Evolutionary conservation across 2,888 invertebrate species (phyloP), one percentile per base, ranked within the genome.

Genomic region (Trissolcus brochymenae): DNA sequence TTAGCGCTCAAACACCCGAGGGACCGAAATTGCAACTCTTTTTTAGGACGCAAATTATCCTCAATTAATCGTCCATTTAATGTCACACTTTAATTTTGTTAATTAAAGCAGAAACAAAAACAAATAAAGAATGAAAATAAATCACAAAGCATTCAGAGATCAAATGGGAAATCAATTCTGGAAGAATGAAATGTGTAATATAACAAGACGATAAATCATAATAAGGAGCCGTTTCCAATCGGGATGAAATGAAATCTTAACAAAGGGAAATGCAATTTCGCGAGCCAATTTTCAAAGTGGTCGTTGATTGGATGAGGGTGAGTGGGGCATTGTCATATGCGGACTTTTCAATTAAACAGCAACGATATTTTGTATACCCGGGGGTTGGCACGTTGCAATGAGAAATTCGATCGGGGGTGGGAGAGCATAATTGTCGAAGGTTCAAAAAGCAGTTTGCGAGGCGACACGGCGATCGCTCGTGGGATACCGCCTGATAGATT

Each of bases 401-500:
- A 72, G 76, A 68, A 77, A 77, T 68, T 64, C 40, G 68, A 72
- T 66, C 56, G 55, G 11, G 59, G 54, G 41, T 57, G 21, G 49
- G 67, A 66, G 61, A n/a, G 46, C 46, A 53, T 62, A 74, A 74
- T 74, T 74, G 62, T 11, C 55, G 29, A 61, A 56, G 61, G 50
- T 53, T 66, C 78, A 50, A 70, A 75, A 74, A 75, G 66, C 66
- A 66, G 74, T 78, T 78, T 70, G 70, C 78, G 55, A 55, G 41
- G 71, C 65, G 59, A 68, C 68, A 62, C 64, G 60, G 71, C 73
- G 68, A 73, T 67, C 76, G 74, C 67, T 65, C 72, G 73, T 75
- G 66, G 79, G 74, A 72, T 76, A 68, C 56, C 55, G 56, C 67
- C 77, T 74, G 76, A 73, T 79, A 77, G 77, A 71, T 77, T 76